Conservation (phyloP, 53 echinoderm and acorn worm species). For the Crossaster papposus region DNA sequence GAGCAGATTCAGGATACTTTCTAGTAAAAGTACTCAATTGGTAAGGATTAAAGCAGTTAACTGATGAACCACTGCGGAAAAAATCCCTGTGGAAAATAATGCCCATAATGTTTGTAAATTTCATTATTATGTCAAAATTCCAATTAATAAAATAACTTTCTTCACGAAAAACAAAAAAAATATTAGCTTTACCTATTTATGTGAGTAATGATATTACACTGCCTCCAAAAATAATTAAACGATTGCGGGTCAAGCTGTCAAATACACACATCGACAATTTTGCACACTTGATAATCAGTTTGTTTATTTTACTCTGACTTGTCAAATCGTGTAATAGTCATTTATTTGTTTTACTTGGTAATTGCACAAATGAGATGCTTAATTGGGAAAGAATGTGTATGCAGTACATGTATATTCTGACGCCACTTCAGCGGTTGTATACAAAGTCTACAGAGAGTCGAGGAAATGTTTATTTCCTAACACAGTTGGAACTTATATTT, state of each 20-base stretch:
- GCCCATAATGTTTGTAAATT: background rate
- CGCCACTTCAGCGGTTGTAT: no score
- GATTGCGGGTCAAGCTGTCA: background rate
- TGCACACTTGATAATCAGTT: background rate
- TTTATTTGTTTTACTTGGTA: background rate
- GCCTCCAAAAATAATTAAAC: background rate
- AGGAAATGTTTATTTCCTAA: no score
- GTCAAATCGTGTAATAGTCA: background rate
- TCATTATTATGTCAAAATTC: background rate
- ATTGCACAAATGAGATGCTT: background rate
- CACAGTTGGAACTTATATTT: no score
- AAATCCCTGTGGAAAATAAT: no score
- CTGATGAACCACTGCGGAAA: no score
- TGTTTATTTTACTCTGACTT: background rate
- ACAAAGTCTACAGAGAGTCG: no score
- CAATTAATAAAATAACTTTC: background rate
- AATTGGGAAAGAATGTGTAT: no score
- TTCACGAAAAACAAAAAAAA: background rate
- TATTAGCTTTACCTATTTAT: background rate
- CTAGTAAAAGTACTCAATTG: no score
- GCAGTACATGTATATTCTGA: no score
- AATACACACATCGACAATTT: background rate
- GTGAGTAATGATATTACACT: conserved; percentile 1
- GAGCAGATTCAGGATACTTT: no score
- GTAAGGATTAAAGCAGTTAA: no score